Conservation (phyloP, 1,140 invertebrate genomes). For the Papilio polyxenes region DNA sequence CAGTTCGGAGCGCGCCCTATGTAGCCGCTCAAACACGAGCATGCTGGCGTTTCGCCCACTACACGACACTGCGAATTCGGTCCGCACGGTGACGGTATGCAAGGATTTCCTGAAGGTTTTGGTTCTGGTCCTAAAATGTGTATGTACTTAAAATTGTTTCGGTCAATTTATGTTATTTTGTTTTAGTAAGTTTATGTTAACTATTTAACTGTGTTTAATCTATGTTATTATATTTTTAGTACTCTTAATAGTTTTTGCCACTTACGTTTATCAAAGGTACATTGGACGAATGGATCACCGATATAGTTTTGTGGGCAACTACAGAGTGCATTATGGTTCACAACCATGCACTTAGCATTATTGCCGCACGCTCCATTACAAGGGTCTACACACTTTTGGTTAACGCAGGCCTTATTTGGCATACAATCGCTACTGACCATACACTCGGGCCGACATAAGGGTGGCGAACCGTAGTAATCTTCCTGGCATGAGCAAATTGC, state of each 20-base stretch:
- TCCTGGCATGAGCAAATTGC: slow-evolving; percentile 87
- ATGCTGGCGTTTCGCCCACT: slow-evolving; percentile 85
- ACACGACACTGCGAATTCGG: slow-evolving; percentile 89
- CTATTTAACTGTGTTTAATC: slow-evolving; percentile 17
- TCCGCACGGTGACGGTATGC: slow-evolving; percentile 90
- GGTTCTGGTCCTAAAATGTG: slow-evolving; percentile 68
- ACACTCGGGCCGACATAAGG: slow-evolving; percentile 88
- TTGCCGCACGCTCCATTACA: slow-evolving; percentile 87
- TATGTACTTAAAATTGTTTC: background rate
- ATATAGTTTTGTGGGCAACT: slow-evolving; percentile 84
- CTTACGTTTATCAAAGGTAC: slow-evolving; percentile 83
- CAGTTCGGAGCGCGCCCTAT: slow-evolving; percentile 88
- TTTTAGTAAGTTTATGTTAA: slow-evolving; percentile 36
- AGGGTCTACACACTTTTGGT: slow-evolving; percentile 88
- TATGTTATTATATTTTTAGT: slow-evolving; percentile 39
- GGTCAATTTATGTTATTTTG: slow-evolving; percentile 34
- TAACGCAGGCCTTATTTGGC: slow-evolving; percentile 86
- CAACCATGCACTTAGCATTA: slow-evolving; percentile 87
- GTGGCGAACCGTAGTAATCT: slow-evolving; percentile 86
- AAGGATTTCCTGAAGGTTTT: slow-evolving; percentile 82
- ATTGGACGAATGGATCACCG: slow-evolving; percentile 88
- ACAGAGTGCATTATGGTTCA: slow-evolving; percentile 90
- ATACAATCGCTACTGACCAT: slow-evolving; percentile 88
- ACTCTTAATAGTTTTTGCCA: slow-evolving; percentile 37
- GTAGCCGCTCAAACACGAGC: slow-evolving; percentile 87